Percentiles rank a stretch among this genome's conserved stretches.
These are phyloP conservation scores for Tenthredo notha DNA, from an alignment of 2,888 invertebrate species.

Conservation along the genomic window DNA sequence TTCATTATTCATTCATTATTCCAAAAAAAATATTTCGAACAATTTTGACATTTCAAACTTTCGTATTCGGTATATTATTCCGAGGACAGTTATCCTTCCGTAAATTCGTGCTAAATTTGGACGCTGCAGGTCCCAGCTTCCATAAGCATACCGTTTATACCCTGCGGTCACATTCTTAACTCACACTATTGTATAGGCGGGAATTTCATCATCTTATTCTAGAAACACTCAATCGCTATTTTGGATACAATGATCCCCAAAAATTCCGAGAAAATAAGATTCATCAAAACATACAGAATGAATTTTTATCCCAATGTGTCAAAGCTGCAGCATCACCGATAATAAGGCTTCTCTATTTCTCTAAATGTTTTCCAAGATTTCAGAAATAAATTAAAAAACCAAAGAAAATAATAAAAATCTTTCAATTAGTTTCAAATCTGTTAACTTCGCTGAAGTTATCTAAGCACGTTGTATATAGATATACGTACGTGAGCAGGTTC, in stretches of 20 bases:
- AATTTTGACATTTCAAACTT: slow-evolving; percentile 20
- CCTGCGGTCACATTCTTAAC: background rate
- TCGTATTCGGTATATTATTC: slow-evolving; percentile 5
- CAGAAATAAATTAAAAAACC: background rate
- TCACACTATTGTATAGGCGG: background rate
- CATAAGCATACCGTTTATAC: background rate
- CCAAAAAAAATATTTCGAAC: background rate
- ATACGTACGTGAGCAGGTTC: background rate
- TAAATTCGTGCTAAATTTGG: slow-evolving; percentile 23
- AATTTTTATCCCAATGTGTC: background rate
- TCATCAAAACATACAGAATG: background rate
- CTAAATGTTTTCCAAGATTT: background rate
- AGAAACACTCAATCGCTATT: slow-evolving; percentile 1
- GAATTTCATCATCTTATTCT: background rate
- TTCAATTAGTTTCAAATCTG: background rate
- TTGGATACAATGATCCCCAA: background rate
- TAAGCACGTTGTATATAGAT: background rate
- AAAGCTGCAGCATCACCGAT: background rate
- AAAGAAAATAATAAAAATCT: background rate
- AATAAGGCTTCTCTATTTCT: background rate
- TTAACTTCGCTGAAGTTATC: background rate
- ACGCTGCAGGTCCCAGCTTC: background rate
- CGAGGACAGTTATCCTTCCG: background rate
- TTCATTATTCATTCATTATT: too few species aligned
- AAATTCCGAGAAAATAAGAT: background rate